Evolutionary conservation across 1,140 invertebrate species (phyloP), one percentile per base, ranked within the genome.

Genomic region (Drosophila navojoa): DNA sequence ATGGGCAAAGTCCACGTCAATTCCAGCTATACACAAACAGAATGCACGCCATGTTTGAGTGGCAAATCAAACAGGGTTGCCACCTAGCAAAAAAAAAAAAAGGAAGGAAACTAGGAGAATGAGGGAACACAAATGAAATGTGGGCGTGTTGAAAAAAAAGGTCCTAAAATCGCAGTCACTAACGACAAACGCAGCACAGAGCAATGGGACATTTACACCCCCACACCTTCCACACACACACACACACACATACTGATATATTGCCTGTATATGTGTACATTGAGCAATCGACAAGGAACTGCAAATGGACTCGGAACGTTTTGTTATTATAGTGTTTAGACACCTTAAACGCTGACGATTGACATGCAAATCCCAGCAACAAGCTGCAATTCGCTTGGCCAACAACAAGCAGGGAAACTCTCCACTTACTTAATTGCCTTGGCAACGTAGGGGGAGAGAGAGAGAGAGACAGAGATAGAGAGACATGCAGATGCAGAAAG

Each of bases 361-460:
- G 81, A 81, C 81, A 84, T 81, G 77, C 77, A 84, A 84, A 82
- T 80, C 79, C 80, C 53, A 55, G 66, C 42, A 57, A 72, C 57
- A 69, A 79, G 68, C 72, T 22, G 47, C 77, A 84, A 79, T 82
- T 85, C 69, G 59, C 76, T 66, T 45, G 79, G 71, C 76, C 76
- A 81, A 79, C 63, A 81, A 32, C 22, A 67, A 58, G 45, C 15
- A 15, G n/a, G 16, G 13, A 2, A 29, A 25, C 35, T 45, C 25
- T 32, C 15, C 15, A n/a, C 42, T 66, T 58, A 29, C 49, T 42
- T n/a, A 58, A 15, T 49, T 38, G 44, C 40, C 40, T 40, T 32
- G 67, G 38, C 64, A 58, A 59, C 16, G 16, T 45, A 27, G 9
- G 22, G 9, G 4, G 45, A 15, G 49, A 7, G 4, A 11, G 11